A percentile compares a stretch with the other conserved stretches of the same genome.
These are phyloP conservation scores for Camelus dromedarius DNA, from an alignment of 2,113 vertebrate genomes.

Conservation along the genomic window DNA sequence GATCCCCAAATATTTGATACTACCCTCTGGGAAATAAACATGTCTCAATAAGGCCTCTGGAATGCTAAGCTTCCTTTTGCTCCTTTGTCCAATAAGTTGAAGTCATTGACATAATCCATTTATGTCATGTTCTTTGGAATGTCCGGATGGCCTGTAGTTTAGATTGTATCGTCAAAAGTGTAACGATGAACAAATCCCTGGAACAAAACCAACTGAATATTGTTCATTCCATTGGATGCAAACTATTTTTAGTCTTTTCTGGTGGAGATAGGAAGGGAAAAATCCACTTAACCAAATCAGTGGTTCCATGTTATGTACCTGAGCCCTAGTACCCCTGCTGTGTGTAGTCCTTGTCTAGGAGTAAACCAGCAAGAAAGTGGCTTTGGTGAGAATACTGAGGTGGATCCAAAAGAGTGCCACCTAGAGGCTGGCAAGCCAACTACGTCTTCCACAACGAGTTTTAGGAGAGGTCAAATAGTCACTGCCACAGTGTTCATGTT, in stretches of 20 bases:
- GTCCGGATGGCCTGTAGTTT: background rate
- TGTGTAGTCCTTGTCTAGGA: background rate
- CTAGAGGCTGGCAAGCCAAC: background rate
- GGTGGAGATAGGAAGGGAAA: background rate
- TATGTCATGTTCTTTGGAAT: background rate
- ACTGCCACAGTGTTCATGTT: background rate
- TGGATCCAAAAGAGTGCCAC: background rate
- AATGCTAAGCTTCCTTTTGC: background rate
- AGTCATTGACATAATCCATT: background rate
- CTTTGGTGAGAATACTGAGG: background rate
- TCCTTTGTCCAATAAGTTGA: background rate
- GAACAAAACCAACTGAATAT: background rate
- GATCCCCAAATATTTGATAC: background rate
- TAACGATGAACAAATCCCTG: background rate
- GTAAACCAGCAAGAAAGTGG: background rate
- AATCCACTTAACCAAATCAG: background rate
- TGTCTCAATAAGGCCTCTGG: background rate
- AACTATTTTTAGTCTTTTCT: background rate
- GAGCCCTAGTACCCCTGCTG: background rate
- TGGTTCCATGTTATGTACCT: background rate
- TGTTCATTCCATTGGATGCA: background rate
- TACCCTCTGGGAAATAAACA: background rate
- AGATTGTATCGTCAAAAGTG: background rate
- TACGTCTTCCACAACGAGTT: background rate
- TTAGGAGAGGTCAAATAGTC: background rate